Base-by-base conservation (phyloP, 2,797 vertebrate genomes). In the Artibeus lituratus region DNA sequence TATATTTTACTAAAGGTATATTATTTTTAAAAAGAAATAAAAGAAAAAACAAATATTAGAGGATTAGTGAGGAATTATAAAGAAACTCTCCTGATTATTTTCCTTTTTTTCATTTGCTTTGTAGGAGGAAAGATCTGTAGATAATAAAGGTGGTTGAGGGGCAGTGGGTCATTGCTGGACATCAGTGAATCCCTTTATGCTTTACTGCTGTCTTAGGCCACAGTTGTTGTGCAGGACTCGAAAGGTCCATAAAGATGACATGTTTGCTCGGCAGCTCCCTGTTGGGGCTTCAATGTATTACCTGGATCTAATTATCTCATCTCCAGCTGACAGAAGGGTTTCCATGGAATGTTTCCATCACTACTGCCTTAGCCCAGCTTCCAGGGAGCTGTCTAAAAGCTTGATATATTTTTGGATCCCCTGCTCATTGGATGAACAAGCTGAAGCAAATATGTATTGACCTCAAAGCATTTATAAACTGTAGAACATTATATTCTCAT, bases 401-500 rank as follows among this genome's bases (percentile, higher is more conserved):
- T 98, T 99, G 99, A 99, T 99, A 98, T 99, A 99, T 99, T 99
- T 99, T 99, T 98, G 99, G 99, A 99, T 98, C 98, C 98, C 98
- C 97, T 98, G 98, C 98, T 99, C 98, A 99, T 99, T 99, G 98
- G 98, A 98, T 98, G 99, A 99, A 99, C 99, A 99, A 98, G 99
- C 98, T 98, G 98, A 99, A 99, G 99, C 99, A 99, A 99, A 99
- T 99, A 99, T 99, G 98, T 99, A 99, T 99, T 99, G 99, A 99
- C 99, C 99, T 99, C 98, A 98, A 98, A 99, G 99, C 99, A 99
- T 99, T 99, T 99, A 99, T 99, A 99, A 99, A 98, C 98, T 98
- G 98, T 98, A 98, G 98, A 99, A 99, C 99, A 99, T 99, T 99
- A 99, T 99, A 99, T 99, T 99, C 99, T 99, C 99, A 99, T 99